Percentiles rank a stretch among this genome's conserved stretches.
Evolutionary conservation across 1,140 invertebrate species (phyloP).

Genomic region (Globodera rostochiensis): DNA sequence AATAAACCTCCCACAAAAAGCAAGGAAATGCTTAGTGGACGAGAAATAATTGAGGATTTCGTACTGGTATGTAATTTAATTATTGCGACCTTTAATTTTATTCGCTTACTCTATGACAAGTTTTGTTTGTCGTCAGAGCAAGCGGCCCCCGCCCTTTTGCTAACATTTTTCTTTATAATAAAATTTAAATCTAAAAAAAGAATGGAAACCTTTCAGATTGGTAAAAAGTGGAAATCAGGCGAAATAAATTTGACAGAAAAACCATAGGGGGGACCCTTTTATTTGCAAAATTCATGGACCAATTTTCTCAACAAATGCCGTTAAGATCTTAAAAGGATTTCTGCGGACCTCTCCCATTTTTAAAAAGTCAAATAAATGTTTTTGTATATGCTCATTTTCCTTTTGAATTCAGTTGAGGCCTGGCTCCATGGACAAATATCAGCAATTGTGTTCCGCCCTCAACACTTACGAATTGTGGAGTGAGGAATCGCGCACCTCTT

Average conservation of each 20-base stretch:
- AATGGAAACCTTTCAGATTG: not conserved
- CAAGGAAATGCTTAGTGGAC: not conserved
- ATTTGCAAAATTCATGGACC: too few relatives aligned
- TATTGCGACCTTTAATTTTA: too few relatives aligned
- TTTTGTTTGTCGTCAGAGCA: not conserved
- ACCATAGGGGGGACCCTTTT: too few relatives aligned
- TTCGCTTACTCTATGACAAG: too few relatives aligned
- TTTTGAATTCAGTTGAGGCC: not conserved
- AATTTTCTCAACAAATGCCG: too few relatives aligned
- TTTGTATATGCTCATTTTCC: not conserved
- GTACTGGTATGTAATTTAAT: not conserved
- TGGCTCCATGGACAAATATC: not conserved
- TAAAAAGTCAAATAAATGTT: too few relatives aligned
- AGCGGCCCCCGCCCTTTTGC: not conserved
- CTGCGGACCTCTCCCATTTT: too few relatives aligned
- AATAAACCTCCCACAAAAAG: not conserved
- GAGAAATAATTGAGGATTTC: not conserved
- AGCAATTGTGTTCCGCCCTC: not conserved
- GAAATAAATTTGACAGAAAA: too few relatives aligned
- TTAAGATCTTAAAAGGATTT: not conserved
- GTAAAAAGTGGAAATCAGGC: too few relatives aligned
- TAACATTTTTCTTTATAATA: not conserved
- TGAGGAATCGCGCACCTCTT: not conserved
- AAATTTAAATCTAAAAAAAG: not conserved
- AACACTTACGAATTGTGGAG: constrained; percentile 5